phyloP scores from a whole-genome alignment of 2,888 invertebrate species.

The Apamea monoglypha region DNA sequence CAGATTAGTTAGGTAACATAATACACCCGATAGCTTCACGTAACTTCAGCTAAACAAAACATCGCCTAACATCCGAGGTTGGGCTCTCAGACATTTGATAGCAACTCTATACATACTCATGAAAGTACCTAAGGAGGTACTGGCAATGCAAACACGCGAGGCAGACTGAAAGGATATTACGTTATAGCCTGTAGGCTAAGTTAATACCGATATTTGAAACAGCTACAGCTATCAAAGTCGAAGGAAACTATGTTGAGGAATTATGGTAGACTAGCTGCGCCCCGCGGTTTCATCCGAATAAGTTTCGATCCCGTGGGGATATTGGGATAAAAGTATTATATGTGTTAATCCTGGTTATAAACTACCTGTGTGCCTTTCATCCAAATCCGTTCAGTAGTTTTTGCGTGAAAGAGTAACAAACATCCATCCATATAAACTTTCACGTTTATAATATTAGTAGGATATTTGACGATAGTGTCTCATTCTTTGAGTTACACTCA shows the following conservation, averaged over 20 bases:
- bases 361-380: too few relatives aligned
- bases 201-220: conserved; percentile 43
- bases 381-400: too few relatives aligned
- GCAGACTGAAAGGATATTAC: conserved; percentile 38
- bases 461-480: not conserved
- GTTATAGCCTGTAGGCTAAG: conserved; percentile 37
- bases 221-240: not conserved
- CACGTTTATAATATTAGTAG: too few relatives aligned
- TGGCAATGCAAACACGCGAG: conserved; percentile 34
- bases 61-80: conserved; percentile 16
- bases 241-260: conserved; percentile 27
- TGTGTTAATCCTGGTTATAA: too few relatives aligned
- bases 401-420: too few relatives aligned
- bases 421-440: too few relatives aligned
- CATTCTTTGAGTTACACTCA: not conserved
- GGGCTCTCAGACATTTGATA: conserved; percentile 41
- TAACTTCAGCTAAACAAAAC: conserved; percentile 30
- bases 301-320: too few relatives aligned
- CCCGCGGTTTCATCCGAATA: too few relatives aligned
- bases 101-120: conserved; percentile 7
- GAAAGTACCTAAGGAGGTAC: conserved; percentile 18
- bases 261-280: too few relatives aligned
- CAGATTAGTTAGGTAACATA: conserved; percentile 34
- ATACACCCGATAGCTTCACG: conserved; percentile 30
- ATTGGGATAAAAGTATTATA: too few relatives aligned